phyloP scores from a whole-genome alignment of 2,797 vertebrate genomes.

The Delichon dasypus region DNA sequence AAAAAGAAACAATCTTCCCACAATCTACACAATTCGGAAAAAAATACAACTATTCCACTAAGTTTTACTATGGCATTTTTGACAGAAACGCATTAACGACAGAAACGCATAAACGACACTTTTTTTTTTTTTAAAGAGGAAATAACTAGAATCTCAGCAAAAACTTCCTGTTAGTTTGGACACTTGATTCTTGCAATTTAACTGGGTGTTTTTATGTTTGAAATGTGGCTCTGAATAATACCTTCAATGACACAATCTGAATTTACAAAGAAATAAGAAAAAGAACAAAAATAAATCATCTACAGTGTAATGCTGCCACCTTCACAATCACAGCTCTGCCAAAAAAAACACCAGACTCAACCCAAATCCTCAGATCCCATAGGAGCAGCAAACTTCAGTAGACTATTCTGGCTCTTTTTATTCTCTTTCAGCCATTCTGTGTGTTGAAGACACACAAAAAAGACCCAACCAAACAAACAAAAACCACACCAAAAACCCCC shows the following conservation, averaged over 20 bases:
- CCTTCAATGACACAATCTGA: neutral
- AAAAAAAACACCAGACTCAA: neutral
- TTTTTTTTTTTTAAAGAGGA: neutral
- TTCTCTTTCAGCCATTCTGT: neutral
- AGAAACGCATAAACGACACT: rapidly evolving
- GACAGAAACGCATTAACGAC: neutral
- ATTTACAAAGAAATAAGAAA: neutral
- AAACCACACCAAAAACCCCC: neutral
- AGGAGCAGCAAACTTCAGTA: neutral
- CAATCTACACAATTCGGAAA: neutral
- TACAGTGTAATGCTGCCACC: neutral
- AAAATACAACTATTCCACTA: neutral
- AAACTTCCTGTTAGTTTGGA: neutral
- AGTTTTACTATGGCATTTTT: neutral
- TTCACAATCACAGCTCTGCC: neutral
- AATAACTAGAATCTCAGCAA: neutral
- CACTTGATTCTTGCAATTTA: neutral
- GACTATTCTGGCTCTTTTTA: neutral
- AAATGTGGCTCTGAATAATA: neutral
- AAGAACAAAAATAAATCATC: neutral
- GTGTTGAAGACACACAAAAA: neutral
- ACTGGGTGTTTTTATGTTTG: neutral
- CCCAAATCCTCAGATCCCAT: neutral
- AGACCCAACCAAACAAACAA: neutral
- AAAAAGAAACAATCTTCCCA: neutral